Conservation (phyloP, 2,113 vertebrate genomes). For the Phylloscopus trochilus region DNA sequence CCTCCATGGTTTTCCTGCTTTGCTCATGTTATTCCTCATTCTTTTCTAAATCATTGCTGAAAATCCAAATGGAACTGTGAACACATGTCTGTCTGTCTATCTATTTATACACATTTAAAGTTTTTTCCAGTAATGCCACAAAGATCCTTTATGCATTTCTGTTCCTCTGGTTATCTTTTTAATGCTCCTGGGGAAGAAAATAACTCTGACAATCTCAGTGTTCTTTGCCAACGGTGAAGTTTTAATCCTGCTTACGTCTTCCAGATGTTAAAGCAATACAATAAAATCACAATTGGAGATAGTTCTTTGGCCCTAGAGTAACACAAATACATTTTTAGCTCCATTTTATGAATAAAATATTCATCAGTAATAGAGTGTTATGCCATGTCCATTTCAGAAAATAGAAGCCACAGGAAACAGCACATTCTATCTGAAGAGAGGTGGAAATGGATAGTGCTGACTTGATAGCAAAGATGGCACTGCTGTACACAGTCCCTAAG, state of each 20-base stretch:
- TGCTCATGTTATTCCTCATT: background rate
- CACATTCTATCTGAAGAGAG: background rate
- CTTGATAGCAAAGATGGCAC: background rate
- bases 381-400: slow-evolving; percentile 23
- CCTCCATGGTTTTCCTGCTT: background rate
- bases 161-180: background rate
- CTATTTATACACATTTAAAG: background rate
- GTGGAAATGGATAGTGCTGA: background rate
- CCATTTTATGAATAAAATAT: slow-evolving; percentile 59
- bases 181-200: background rate
- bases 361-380: slow-evolving; percentile 19
- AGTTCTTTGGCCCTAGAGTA: background rate
- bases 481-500: background rate
- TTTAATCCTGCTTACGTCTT: background rate
- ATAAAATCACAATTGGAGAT: background rate
- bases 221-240: background rate
- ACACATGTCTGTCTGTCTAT: background rate
- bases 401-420: background rate
- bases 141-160: background rate
- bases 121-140: background rate
- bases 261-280: background rate
- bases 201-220: background rate
- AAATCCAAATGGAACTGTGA: background rate
- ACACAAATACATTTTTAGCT: slow-evolving; percentile 28
- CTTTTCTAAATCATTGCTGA: slow-evolving; percentile 30